These are phyloP conservation scores for Ophion slaviceki DNA, from an alignment of 2,888 invertebrate genomes.

Conservation along the genomic window DNA sequence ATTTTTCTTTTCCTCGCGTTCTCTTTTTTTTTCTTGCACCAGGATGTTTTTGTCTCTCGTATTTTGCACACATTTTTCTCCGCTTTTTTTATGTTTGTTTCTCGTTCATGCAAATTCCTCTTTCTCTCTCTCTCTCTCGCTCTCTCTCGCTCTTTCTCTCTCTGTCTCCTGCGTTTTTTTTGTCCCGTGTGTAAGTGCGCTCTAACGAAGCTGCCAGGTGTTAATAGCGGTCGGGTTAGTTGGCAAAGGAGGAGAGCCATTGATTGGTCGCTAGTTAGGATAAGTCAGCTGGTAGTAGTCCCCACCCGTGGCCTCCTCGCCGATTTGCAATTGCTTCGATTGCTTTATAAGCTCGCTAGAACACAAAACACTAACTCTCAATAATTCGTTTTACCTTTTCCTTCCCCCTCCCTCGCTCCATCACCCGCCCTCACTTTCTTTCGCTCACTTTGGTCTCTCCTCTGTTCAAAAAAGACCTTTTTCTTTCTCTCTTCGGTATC, in stretches of 20 bases:
- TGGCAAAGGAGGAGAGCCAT: slow-evolving; percentile 75
- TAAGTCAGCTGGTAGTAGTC: slow-evolving; percentile 83
- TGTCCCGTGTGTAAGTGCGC: slow-evolving; percentile 59
- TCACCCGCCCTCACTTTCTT: background rate
- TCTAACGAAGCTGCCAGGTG: slow-evolving; percentile 65
- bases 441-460: background rate
- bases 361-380: slow-evolving; percentile 80
- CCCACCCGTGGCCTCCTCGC: slow-evolving; percentile 81
- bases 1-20: slow-evolving; percentile 1
- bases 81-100: background rate
- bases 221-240: slow-evolving; percentile 73
- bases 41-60: background rate
- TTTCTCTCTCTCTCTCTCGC: slow-evolving; percentile 29
- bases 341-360: slow-evolving; percentile 82
- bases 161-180: slow-evolving; percentile 23
- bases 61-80: slow-evolving; percentile 4
- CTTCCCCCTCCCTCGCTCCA: background rate
- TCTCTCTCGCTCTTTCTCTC: slow-evolving; percentile 14
- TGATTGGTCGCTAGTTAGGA: slow-evolving; percentile 80
- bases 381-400: slow-evolving; percentile 60
- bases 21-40: slow-evolving; percentile 14
- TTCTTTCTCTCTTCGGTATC: background rate
- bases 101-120: slow-evolving; percentile 9
- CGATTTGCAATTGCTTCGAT: slow-evolving; percentile 82
- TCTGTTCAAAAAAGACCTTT: background rate